Evolutionary conservation across 2,888 invertebrate genomes (phyloP), one percentile per base, ranked within the genome.

Genomic region (Esperia sulphurella): DNA sequence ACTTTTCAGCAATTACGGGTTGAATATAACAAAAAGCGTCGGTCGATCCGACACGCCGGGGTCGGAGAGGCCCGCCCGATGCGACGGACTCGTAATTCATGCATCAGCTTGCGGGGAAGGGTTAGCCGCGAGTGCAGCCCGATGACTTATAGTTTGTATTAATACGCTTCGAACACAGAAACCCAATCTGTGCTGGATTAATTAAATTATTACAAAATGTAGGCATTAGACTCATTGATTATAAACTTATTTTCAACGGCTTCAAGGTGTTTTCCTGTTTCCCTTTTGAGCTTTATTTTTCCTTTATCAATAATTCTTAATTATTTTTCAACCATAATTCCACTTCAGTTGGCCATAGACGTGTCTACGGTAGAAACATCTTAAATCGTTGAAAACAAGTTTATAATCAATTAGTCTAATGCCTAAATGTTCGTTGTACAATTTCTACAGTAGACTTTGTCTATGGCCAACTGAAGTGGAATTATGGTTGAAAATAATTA

Each of bases 1-100:
- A 87, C 83, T 87, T 88, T 89, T 89, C 88, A 89, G 85, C 84
- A 87, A 88, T 88, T 88, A 87, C 75, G 82, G 83, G 78, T 83
- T 80, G 84, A 79, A 84, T 85, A 79, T 87, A 84, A 85, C 87
- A 84, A 88, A 88, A 89, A 85, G 80, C 81, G 71, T 71, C 71
- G 80, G 79, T 71, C 75, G 76, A 78, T 79, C 72, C 68, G 79
- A 76, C 76, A 73, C 68, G 71, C 62, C 63, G 61, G 66, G 77
- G 75, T 69, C 68, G 64, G 56, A 59, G 67, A 67, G 72, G 65
- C 71, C 69, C 67, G 65, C 68, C 71, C 29, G 45, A 41, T 45
- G 70, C 29, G 45, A 41, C 47, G 37, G 42, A 29, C 48, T 50
- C 54, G 57, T 67, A 58, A 62, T 55, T 67, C 67, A 67, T 64